Evolutionary conservation across 2,113 vertebrate species (phyloP).

Genomic region (Halichoerus grypus): DNA sequence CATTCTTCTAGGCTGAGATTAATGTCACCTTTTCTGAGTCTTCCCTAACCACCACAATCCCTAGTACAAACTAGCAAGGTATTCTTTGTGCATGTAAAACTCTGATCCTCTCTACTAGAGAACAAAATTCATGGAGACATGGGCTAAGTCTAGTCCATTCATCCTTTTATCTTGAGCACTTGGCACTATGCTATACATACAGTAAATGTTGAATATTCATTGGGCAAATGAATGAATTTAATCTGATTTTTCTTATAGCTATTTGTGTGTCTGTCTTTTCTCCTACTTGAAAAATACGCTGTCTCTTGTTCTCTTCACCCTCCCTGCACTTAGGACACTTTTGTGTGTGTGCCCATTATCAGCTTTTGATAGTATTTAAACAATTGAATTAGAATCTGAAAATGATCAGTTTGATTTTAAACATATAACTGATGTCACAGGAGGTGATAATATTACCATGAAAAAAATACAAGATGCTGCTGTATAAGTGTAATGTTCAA

Average conservation of each 20-base stretch:
- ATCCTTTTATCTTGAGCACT: neutral
- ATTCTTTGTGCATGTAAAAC: neutral
- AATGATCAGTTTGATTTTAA: neutral
- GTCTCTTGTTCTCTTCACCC: neutral
- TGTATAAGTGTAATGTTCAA: neutral
- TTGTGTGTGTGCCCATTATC: neutral
- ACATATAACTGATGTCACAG: neutral
- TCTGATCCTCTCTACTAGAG: neutral
- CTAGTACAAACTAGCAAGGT: neutral
- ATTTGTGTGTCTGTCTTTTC: neutral
- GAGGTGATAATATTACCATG: neutral
- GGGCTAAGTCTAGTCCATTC: neutral
- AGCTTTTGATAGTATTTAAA: neutral
- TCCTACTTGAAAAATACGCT: neutral
- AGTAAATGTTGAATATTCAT: neutral
- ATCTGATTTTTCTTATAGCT: neutral
- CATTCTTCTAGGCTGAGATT: neutral
- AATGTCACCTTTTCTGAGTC: neutral
- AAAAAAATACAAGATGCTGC: neutral
- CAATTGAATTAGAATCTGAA: neutral
- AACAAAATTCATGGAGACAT: neutral
- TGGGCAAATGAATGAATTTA: neutral
- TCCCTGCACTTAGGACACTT: neutral
- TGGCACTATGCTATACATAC: neutral
- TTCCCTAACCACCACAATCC: neutral